phyloP scores from a whole-genome alignment of 1,140 invertebrate genomes.

The Drosophila navojoa region DNA sequence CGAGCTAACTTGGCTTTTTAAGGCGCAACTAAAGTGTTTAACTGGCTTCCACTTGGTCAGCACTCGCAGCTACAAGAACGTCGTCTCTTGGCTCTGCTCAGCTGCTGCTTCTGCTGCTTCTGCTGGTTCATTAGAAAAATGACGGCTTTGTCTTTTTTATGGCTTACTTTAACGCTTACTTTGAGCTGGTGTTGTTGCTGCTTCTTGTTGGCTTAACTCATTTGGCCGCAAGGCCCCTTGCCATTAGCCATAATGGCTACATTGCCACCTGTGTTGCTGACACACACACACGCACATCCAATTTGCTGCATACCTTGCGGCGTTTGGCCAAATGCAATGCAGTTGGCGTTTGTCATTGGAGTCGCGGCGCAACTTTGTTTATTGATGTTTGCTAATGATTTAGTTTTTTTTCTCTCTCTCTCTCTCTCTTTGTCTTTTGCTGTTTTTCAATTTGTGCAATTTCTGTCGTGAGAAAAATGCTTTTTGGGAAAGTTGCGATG shows the following conservation, averaged over 20 bases:
- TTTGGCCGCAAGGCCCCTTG: slow-evolving; percentile 63
- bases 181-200: slow-evolving; percentile 43
- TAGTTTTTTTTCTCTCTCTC: slow-evolving; percentile 25
- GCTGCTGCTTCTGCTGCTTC: slow-evolving; percentile 30
- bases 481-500: slow-evolving; percentile 61
- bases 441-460: slow-evolving; percentile 57
- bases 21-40: slow-evolving; percentile 74
- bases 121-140: slow-evolving; percentile 81
- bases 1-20: slow-evolving; percentile 44
- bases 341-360: slow-evolving; percentile 35
- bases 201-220: slow-evolving; percentile 79
- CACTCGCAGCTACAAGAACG: slow-evolving; percentile 12
- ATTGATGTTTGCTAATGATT: slow-evolving; percentile 59
- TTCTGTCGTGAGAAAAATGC: slow-evolving; percentile 58
- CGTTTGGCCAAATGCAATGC: slow-evolving; percentile 30
- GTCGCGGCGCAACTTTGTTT: slow-evolving; percentile 26
- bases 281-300: slow-evolving; percentile 32
- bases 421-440: neutral
- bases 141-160: slow-evolving; percentile 82
- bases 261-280: slow-evolving; percentile 77
- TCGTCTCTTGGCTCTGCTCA: slow-evolving; percentile 19
- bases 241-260: slow-evolving; percentile 80
- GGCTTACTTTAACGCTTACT: slow-evolving; percentile 79
- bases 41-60: slow-evolving; percentile 63
- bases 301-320: slow-evolving; percentile 66